Base-by-base conservation (phyloP, 2,888 invertebrate species). In the Chouioia cunea region DNA sequence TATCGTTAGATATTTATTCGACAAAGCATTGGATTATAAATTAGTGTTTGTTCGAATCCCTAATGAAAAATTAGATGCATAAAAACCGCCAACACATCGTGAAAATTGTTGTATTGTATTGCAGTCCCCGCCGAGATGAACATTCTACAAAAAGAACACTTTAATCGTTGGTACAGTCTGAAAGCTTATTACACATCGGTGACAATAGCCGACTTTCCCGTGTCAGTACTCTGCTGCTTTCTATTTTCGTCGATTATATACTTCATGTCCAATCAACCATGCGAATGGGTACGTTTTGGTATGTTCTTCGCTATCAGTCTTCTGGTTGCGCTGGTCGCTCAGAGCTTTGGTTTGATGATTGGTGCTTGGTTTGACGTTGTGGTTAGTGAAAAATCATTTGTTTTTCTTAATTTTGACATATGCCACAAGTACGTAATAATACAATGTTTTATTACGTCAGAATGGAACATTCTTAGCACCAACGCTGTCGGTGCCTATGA, bases 381-480 rank as follows among this genome's bases (percentile, higher is more conserved):
- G 76, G 95, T 94, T 83, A 91, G 92, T 90, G 59, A 44, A 48
- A 50, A 36, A 16, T 43, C 1, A 14, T 48, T 43, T 22, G 4
- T 59, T 66, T 57, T 56, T 2, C 4, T 43, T 16, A 53, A 53
- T 22, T 4, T 12, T 4, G 22, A 20, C 22, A 53, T 2, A 20
- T 4, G 14, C 22, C 18, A 43, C 27, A 46, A 44, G 20, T 48
- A 4, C 1, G 1, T 20, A 52, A 52, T 20, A 52, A 52, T 54
- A 22, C n/a, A 14, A n/a, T 36, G 15, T 22, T 54, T 54, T 15
- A 22, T 48, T 43, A 76, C 85, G 86, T 56, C 85, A 97, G 96
- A 97, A 97, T 82, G 97, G 97, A 4, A 97, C 97, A 4, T 98
- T 97, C 87, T 87, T 97, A 77, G 97, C 97, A 0, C 97, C 97